Evolutionary conservation across 2,888 invertebrate species (phyloP), one percentile per base, ranked within the genome.

Genomic region (Eupithecia dodoneata): DNA sequence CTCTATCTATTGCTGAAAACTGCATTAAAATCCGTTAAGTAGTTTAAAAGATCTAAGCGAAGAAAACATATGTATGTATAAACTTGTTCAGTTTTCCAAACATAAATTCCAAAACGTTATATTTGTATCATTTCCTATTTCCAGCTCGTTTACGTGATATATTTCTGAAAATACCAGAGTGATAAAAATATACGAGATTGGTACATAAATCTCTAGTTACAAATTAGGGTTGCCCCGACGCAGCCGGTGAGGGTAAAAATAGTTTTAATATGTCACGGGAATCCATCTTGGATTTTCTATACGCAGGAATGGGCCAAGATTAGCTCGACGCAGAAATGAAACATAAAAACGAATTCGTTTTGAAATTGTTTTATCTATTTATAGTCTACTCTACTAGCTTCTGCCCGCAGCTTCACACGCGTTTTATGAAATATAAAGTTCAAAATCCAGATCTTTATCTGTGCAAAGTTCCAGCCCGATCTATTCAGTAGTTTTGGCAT

Each of bases 131-230:
- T 44, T 13, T 2, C 12, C 45, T 63, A 45, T 47, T 45, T 72
- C 45, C 30, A 12, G 63, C 6, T 63, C 12, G 45, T 45, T 45
- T 59, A 45, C 65, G 65, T 49, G 65, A 66, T 66, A n/a, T 66
- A 73, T 66, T 47, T 30, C 63, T 55, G 4, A 75, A 72, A 45
- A 72, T 65, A 42, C 63, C 66, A n/a, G 3, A 63, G 18, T 30
- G 12, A 15, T 72, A 72, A 73, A 49, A 72, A 73, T 13, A 71
- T 77, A 78, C 65, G 42, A 76, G 65, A 74, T 77, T 66, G 71
- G 72, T 78, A 73, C 81, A 88, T 91, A 91, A 91, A 92, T 92
- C 90, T 85, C 88, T 85, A 80, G 82, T 83, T 49, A 70, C 70
- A 86, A 87, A 88, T 81, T 88, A 86, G 82, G 78, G 80, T 81